phyloP scores from a whole-genome alignment of 2,888 invertebrate species.

The Dicranocentrus wangi region DNA sequence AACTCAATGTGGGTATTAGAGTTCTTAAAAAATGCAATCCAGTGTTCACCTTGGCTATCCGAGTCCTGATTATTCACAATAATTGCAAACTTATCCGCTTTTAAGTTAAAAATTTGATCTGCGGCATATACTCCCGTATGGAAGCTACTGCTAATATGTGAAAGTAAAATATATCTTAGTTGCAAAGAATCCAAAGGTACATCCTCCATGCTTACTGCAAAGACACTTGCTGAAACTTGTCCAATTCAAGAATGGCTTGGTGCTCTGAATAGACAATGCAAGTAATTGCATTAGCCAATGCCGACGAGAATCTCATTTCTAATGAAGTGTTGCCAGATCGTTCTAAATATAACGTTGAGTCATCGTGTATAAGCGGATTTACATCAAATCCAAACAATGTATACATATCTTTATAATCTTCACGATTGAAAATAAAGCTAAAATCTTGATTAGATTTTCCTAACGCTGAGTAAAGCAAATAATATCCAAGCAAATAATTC shows the following conservation, averaged over 20 bases:
- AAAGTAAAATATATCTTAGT: background rate
- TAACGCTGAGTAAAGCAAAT: slow-evolving; percentile 22
- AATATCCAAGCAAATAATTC: slow-evolving; percentile 35
- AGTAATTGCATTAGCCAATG: slow-evolving; percentile 53
- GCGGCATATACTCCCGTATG: slow-evolving; percentile 12
- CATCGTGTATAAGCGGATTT: slow-evolving; percentile 13
- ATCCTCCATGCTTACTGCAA: too few species aligned
- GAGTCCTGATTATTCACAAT: slow-evolving; percentile 22
- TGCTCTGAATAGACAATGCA: slow-evolving; percentile 55
- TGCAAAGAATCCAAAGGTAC: slow-evolving; percentile 20
- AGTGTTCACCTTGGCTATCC: slow-evolving; percentile 32
- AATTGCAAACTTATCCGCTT: background rate
- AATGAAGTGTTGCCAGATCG: slow-evolving; percentile 51
- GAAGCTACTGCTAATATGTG: background rate
- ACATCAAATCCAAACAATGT: slow-evolving; percentile 58
- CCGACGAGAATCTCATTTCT: slow-evolving; percentile 41
- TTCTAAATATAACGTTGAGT: slow-evolving; percentile 41
- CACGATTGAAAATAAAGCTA: slow-evolving; percentile 22
- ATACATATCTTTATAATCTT: slow-evolving; percentile 18
- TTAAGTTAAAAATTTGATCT: slow-evolving; percentile 11
- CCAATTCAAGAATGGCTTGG: slow-evolving; percentile 53
- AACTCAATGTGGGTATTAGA: background rate
- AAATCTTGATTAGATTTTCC: slow-evolving; percentile 14
- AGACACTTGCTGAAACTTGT: slow-evolving; percentile 47
- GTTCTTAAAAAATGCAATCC: slow-evolving; percentile 39